Conservation (phyloP, 2,888 invertebrate species). For the Epiperipatus broadwayi region DNA sequence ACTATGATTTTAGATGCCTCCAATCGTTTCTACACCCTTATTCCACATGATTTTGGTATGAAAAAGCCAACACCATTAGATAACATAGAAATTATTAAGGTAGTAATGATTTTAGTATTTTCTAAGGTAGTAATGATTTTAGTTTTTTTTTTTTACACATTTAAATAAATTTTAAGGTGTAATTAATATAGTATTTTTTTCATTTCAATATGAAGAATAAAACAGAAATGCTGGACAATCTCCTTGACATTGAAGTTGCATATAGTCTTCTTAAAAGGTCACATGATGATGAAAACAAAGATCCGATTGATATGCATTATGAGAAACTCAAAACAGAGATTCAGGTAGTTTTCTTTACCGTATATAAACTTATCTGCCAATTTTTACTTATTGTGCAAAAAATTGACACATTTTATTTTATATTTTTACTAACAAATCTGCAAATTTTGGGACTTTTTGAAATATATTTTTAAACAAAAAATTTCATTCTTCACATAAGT, state of each 20-base stretch:
- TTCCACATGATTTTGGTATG: constrained; percentile 85
- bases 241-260: constrained; percentile 86
- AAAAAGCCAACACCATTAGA: constrained; percentile 60
- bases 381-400: too few relatives aligned
- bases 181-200: too few relatives aligned
- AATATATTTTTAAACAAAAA: too few relatives aligned
- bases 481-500: too few relatives aligned
- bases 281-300: constrained; percentile 32
- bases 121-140: background rate
- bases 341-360: too few relatives aligned
- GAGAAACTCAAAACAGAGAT: constrained; percentile 64
- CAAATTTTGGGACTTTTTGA: too few relatives aligned
- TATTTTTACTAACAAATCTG: too few relatives aligned
- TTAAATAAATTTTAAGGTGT: too few relatives aligned
- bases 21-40: constrained; percentile 80
- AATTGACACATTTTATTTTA: too few relatives aligned
- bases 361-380: background rate
- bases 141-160: too few relatives aligned
- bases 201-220: constrained; percentile 35
- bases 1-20: constrained; percentile 77
- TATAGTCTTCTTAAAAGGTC: constrained; percentile 53
- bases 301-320: constrained; percentile 66
- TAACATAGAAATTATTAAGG: constrained; percentile 46
- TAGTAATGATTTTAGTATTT: too few relatives aligned
- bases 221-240: constrained; percentile 68